Evolutionary conservation across 2,888 invertebrate species (phyloP), one percentile per base, ranked within the genome.

Genomic region (Tetranychus truncatus): DNA sequence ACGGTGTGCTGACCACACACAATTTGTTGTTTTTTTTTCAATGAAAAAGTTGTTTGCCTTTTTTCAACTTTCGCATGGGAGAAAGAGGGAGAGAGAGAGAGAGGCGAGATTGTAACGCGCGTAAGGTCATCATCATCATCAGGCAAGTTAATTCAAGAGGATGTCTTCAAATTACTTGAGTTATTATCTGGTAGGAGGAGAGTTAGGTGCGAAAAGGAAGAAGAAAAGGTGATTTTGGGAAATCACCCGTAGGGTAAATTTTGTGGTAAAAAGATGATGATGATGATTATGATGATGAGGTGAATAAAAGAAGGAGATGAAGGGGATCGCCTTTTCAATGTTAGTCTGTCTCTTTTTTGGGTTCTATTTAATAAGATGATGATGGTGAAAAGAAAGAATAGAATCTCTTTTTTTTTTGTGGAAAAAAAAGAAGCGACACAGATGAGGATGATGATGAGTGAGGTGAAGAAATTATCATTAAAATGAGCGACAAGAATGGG

Each of bases 111-210:
- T 55, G 6, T 55, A 55, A 55, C 55, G 55, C 55, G 55, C 55
- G 55, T 55, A 55, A 55, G 55, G 55, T 55, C 55, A 55, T 55
- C 55, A 9, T 55, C 55, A 55, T 55, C 55, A 9, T 55, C 55
- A 55, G 55, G 2, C 3, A 55, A 55, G 55, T 55, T 55, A 55
- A 55, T 55, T 55, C 55, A 84, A 80, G 75, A 78, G 75, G 77
- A 76, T 71, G 75, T 44, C 21, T 69, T 20, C 34, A 69, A 24
- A 69, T 69, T 69, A 69, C 15, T 15, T 20, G 34, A 24, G 15
- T n/a, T 15, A 55, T 55, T 55, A 55, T 55, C 55, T 55, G 55
- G 55, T 55, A 55, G 55, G 55, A 55, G 55, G 55, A 55, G 55
- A 55, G 55, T 15, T 55, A 55, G 55, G 55, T 55, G 55, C 55